These are phyloP conservation scores for Hippocampus abdominalis DNA, from an alignment of 2,113 vertebrate genomes.

Conservation along the genomic window DNA sequence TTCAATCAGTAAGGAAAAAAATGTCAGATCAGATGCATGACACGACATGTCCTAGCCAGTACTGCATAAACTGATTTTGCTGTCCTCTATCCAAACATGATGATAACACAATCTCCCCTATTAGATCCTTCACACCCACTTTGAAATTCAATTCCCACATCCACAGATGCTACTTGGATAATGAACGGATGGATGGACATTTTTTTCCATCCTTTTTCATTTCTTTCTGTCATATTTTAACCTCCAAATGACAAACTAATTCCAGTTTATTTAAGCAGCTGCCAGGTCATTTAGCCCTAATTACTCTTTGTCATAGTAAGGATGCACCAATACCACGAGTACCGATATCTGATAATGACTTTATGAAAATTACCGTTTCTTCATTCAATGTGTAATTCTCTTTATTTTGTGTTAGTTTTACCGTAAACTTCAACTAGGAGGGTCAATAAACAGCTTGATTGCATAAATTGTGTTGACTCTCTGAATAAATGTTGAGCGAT, in stretches of 20 bases:
- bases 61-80: not conserved
- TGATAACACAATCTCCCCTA: not conserved
- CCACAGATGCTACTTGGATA: not conserved
- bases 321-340: not conserved
- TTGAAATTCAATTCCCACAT: not conserved
- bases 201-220: too few relatives aligned
- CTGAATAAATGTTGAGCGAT: too few relatives aligned
- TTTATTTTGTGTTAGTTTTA: too few relatives aligned
- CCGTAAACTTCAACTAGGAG: not conserved
- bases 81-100: not conserved
- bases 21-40: not conserved
- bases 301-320: not conserved
- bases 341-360: too few relatives aligned
- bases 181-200: too few relatives aligned
- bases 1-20: not conserved
- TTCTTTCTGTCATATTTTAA: not conserved
- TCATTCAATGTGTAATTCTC: too few relatives aligned
- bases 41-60: not conserved
- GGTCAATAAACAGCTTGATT: too few relatives aligned
- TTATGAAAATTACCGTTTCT: too few relatives aligned
- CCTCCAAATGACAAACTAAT: not conserved
- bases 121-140: not conserved
- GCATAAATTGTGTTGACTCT: too few relatives aligned
- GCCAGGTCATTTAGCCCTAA: not conserved
- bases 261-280: not conserved